These are phyloP conservation scores for Amphiduros pacificus DNA, from an alignment of 2,888 invertebrate genomes.

Conservation along the genomic window DNA sequence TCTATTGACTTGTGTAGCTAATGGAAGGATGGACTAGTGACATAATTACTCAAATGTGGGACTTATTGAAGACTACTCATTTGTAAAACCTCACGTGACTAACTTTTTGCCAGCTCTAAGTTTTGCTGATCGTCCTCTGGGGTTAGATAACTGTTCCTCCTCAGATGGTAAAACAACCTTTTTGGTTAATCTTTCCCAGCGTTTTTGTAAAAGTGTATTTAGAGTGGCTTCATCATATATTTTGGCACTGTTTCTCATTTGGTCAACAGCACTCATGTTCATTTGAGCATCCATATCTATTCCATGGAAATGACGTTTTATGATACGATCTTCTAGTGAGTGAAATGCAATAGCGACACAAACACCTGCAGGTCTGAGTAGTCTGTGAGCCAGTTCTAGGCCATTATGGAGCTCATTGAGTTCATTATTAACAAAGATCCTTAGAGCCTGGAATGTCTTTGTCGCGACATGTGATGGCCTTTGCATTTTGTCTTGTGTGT, in stretches of 20 bases:
- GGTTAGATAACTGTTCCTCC: conserved; percentile 77
- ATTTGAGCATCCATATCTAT: conserved; percentile 44
- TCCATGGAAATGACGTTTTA: conserved; percentile 78
- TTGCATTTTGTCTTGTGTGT: conserved; percentile 73
- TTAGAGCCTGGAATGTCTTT: conserved; percentile 87
- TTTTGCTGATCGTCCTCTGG: conserved; percentile 86
- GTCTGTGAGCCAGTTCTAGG: conserved; percentile 72
- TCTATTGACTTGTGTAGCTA: too few species aligned
- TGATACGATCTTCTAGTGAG: conserved; percentile 89
- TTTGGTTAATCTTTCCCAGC: conserved; percentile 79
- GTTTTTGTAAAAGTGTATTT: conserved; percentile 67
- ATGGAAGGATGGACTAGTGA: too few species aligned
- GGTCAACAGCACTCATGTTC: conserved; percentile 33
- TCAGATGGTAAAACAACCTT: conserved; percentile 76
- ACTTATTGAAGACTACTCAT: too few species aligned
- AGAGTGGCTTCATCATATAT: conserved; percentile 68
- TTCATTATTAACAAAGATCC: conserved; percentile 96
- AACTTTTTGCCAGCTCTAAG: conserved; percentile 78
- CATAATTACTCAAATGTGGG: too few species aligned
- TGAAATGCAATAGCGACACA: conserved; percentile 86
- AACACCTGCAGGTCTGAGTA: conserved; percentile 77
- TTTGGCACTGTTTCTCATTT: conserved; percentile 65
- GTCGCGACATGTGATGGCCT: conserved; percentile 81
- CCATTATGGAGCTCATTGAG: conserved; percentile 91
- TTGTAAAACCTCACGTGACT: background rate